phyloP scores from a whole-genome alignment of 2,113 vertebrate species.

The Ictidomys tridecemlineatus region DNA sequence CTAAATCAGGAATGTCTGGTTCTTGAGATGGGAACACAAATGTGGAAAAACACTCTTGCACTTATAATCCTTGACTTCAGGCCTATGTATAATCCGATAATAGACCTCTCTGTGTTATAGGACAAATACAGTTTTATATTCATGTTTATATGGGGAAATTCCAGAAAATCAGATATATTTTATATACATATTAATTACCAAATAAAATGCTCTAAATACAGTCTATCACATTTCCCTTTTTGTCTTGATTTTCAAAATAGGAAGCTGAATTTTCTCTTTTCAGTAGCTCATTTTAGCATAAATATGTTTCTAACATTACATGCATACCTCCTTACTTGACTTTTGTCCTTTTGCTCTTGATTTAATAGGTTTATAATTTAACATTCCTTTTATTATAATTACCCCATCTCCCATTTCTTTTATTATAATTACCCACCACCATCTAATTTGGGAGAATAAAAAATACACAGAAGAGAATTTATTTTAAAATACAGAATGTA shows the following conservation, averaged over 20 bases:
- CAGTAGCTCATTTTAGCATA: not conserved
- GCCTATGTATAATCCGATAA: too few relatives aligned
- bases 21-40: not conserved
- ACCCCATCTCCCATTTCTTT: not conserved
- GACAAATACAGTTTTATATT: not conserved
- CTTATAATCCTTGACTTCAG: not conserved
- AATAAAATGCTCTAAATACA: not conserved
- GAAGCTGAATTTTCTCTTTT: not conserved
- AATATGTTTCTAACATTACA: not conserved
- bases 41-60: not conserved
- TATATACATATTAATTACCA: not conserved
- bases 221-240: not conserved
- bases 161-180: constrained; percentile 22
- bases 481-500: too few relatives aligned
- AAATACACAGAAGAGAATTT: not conserved
- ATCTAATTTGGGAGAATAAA: constrained; percentile 37
- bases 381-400: not conserved
- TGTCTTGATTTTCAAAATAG: constrained; percentile 49
- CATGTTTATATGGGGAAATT: constrained; percentile 2
- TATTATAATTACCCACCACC: not conserved
- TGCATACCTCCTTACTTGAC: not conserved
- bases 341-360: constrained; percentile 10
- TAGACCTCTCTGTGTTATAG: not conserved
- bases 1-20: not conserved
- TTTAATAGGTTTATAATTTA: constrained; percentile 17